These are phyloP conservation scores for Phortica okadai DNA, from an alignment of 2,888 invertebrate species.

Conservation along the genomic window DNA sequence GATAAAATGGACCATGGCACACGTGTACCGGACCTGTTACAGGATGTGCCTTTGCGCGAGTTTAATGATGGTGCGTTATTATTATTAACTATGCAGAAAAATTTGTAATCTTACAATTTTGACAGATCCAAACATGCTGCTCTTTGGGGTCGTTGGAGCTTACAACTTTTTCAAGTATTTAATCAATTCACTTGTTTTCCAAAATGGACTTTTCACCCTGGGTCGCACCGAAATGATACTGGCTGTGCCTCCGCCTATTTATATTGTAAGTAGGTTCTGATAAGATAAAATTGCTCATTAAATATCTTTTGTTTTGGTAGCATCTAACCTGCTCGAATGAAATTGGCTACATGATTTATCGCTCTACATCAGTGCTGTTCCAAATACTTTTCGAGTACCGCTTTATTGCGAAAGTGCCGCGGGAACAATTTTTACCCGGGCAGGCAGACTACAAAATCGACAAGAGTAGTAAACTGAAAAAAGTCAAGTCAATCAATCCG, in stretches of 20 bases:
- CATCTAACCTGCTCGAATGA: conserved; percentile 79
- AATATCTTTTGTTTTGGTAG: conserved; percentile 67
- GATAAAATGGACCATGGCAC: conserved; percentile 80
- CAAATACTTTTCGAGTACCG: conserved; percentile 83
- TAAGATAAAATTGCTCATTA: background rate
- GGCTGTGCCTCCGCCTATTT: conserved; percentile 80
- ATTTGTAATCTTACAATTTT: conserved; percentile 62
- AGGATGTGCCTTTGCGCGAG: conserved; percentile 76
- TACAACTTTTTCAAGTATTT: conserved; percentile 81
- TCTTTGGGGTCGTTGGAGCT: conserved; percentile 78
- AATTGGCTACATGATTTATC: conserved; percentile 78
- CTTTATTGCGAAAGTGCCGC: conserved; percentile 80
- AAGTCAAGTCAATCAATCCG: conserved; percentile 75
- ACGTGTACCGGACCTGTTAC: conserved; percentile 78
- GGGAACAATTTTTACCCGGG: conserved; percentile 83
- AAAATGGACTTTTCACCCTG: conserved; percentile 78
- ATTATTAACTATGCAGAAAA: background rate
- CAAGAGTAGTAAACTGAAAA: conserved; percentile 66
- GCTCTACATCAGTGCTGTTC: conserved; percentile 81
- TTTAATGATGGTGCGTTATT: conserved; percentile 77
- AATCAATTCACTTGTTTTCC: conserved; percentile 80
- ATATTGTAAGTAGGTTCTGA: conserved; percentile 77
- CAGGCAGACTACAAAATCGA: conserved; percentile 68
- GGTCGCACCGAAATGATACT: conserved; percentile 82
- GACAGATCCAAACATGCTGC: conserved; percentile 80